These are phyloP conservation scores for Drosophila bipectinata DNA, from an alignment of 1,140 invertebrate genomes.

Conservation along the genomic window DNA sequence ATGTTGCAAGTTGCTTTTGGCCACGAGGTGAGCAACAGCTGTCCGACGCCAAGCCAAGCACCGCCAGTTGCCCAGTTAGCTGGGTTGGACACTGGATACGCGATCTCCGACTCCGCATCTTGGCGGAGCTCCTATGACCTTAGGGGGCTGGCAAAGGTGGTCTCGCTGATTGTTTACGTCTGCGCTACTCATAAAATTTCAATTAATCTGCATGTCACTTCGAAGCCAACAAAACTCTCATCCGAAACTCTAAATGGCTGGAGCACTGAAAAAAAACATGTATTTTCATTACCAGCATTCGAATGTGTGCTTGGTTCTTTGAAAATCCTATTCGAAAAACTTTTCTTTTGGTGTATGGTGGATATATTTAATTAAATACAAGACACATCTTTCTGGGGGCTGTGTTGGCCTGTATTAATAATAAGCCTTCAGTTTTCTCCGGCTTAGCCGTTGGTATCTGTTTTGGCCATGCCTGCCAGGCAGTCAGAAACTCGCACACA, in stretches of 20 bases:
- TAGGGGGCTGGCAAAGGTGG: conserved; percentile 80
- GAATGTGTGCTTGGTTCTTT: neutral
- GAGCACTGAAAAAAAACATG: neutral
- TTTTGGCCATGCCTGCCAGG: conserved; percentile 39
- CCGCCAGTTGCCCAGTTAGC: conserved; percentile 24
- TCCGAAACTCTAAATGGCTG: conserved; percentile 37
- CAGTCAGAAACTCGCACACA: conserved; percentile 62
- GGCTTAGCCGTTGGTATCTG: conserved; percentile 55
- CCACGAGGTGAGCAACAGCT: conserved; percentile 48
- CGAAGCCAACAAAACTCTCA: conserved; percentile 20
- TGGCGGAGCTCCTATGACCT: conserved; percentile 63
- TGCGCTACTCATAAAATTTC: conserved; percentile 83
- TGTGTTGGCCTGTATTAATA: conserved; percentile 63
- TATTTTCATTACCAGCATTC: neutral
- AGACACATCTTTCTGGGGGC: conserved; percentile 42
- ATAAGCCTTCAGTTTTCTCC: conserved; percentile 61
- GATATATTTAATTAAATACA: conserved; percentile 71
- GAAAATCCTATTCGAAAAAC: no score
- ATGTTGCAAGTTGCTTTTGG: conserved; percentile 38
- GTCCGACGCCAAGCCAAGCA: conserved; percentile 25
- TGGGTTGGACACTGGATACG: conserved; percentile 25
- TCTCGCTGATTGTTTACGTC: conserved; percentile 80
- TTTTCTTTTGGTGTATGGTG: conserved; percentile 7
- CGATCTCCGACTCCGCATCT: conserved; percentile 34
- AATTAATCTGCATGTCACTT: conserved; percentile 81